phyloP scores from a whole-genome alignment of 1,140 invertebrate genomes.

The Palaemon carinicauda region DNA sequence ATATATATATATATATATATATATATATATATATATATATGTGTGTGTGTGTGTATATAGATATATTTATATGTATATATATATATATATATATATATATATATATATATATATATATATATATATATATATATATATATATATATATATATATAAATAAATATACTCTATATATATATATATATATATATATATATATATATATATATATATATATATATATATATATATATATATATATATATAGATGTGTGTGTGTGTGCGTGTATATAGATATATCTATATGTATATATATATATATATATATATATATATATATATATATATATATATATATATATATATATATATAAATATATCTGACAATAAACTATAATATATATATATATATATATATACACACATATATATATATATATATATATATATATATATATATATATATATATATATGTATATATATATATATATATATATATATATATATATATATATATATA shows the following conservation, averaged over 20 bases:
- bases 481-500: neutral
- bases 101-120: neutral
- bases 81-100: constrained; percentile 9
- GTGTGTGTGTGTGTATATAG: neutral
- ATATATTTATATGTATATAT: constrained; percentile 1
- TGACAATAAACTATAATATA: no score
- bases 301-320: neutral
- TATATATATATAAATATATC: no score
- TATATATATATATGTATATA: neutral
- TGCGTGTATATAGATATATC: neutral
- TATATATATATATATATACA: no score
- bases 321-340: neutral
- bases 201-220: neutral
- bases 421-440: no score
- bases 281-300: neutral
- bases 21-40: constrained; percentile 5
- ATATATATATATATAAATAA: neutral
- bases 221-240: neutral
- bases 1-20: constrained; percentile 9
- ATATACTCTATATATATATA: no score
- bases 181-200: no score
- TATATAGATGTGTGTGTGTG: neutral
- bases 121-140: neutral
- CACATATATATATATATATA: no score
- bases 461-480: neutral